These are phyloP conservation scores for Sciurus niger DNA, from an alignment of 2,113 vertebrate species.

Conservation along the genomic window DNA sequence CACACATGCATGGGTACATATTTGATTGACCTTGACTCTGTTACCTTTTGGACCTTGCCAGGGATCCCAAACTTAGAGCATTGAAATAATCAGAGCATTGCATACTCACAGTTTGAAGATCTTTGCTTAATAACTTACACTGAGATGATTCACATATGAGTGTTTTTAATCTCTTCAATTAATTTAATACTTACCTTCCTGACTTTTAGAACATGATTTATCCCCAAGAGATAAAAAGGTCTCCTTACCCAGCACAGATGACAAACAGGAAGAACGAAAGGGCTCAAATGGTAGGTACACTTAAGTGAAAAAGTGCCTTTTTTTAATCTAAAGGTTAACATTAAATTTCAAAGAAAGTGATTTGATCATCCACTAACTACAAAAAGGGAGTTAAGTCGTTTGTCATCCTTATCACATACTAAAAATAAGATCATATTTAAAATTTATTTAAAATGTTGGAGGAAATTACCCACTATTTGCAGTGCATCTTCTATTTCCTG, in stretches of 20 bases:
- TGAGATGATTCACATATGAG: slow-evolving; percentile 14
- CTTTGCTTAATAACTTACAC: slow-evolving; percentile 20
- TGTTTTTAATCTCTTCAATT: slow-evolving; percentile 20
- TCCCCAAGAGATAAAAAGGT: background rate
- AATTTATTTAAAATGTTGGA: slow-evolving; percentile 34
- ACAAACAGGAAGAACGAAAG: background rate
- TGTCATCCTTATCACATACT: background rate
- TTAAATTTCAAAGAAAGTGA: slow-evolving; percentile 19
- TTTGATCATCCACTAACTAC: background rate
- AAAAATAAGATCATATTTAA: slow-evolving; percentile 51
- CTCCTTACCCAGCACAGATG: background rate
- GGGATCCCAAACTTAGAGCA: background rate
- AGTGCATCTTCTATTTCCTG: background rate
- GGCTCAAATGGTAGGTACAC: slow-evolving; percentile 13
- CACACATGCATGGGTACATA: background rate
- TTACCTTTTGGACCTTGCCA: slow-evolving; percentile 4
- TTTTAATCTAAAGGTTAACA: background rate
- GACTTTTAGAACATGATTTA: slow-evolving; percentile 36
- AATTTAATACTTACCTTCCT: slow-evolving; percentile 55
- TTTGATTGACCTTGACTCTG: background rate
- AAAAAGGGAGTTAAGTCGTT: slow-evolving; percentile 8
- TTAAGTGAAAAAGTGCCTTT: background rate
- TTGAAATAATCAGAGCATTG: background rate
- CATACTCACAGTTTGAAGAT: background rate
- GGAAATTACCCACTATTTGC: background rate